Evolutionary conservation across 1,140 invertebrate genomes (phyloP).

Genomic region (Drosophila elegans): DNA sequence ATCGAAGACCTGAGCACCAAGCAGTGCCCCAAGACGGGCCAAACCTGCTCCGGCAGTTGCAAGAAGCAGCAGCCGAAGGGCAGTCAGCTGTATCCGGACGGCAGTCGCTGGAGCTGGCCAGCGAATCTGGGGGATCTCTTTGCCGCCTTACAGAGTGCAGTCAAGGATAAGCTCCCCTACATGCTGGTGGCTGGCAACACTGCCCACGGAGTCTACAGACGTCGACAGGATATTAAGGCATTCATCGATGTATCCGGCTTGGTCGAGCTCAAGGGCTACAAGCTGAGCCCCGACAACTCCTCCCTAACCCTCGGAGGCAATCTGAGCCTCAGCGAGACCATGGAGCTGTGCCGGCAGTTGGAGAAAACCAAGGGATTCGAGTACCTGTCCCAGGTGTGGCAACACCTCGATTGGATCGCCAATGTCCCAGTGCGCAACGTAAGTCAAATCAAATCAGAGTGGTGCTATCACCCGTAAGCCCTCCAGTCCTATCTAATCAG

Average conservation of each 20-base stretch:
- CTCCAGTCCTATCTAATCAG: slow-evolving; percentile 36
- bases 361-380: slow-evolving; percentile 85
- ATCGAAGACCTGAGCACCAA: slow-evolving; percentile 73
- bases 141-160: slow-evolving; percentile 86
- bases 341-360: slow-evolving; percentile 87
- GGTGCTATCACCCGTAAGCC: slow-evolving; percentile 22
- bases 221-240: slow-evolving; percentile 85
- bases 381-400: slow-evolving; percentile 85
- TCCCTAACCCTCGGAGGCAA: slow-evolving; percentile 88
- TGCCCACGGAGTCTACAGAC: slow-evolving; percentile 88
- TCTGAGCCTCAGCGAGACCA: slow-evolving; percentile 88
- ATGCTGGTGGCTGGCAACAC: slow-evolving; percentile 87
- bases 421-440: slow-evolving; percentile 90
- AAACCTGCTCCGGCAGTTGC: slow-evolving; percentile 59
- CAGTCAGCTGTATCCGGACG: slow-evolving; percentile 66
- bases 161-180: slow-evolving; percentile 79
- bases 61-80: slow-evolving; percentile 48
- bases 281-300: slow-evolving; percentile 30
- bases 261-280: slow-evolving; percentile 86
- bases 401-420: slow-evolving; percentile 89
- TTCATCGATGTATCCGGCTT: slow-evolving; percentile 92
- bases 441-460: slow-evolving; percentile 40
- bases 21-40: slow-evolving; percentile 69
- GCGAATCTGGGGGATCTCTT: slow-evolving; percentile 86
- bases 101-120: slow-evolving; percentile 75